Conservation (phyloP, 2,797 vertebrate genomes). For the Crocodylus rhombifer region DNA sequence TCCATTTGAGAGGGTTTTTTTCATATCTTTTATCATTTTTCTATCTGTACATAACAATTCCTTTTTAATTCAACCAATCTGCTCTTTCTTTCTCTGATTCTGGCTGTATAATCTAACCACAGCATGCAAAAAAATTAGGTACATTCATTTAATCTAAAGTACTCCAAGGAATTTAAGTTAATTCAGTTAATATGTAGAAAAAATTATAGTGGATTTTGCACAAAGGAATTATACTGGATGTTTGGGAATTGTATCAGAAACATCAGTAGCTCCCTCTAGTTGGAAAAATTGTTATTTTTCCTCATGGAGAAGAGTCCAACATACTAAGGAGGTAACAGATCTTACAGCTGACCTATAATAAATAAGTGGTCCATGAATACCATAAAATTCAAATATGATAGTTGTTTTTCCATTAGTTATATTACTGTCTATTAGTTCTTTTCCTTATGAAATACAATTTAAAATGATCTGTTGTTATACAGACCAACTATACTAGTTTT, state of each 20-base stretch:
- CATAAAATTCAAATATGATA: accelerated
- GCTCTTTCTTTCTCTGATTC: accelerated
- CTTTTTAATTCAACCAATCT: accelerated
- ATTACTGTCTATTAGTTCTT: neutral
- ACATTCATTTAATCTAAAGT: conserved; percentile 1
- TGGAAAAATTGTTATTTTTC: conserved; percentile 31
- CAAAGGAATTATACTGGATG: conserved; percentile 58
- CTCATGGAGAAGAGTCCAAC: neutral
- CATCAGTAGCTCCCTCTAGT: conserved; percentile 70
- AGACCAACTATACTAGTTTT: neutral
- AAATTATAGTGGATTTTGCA: neutral
- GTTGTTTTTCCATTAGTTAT: neutral
- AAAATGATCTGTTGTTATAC: neutral
- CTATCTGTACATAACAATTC: neutral
- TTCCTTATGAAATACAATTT: neutral
- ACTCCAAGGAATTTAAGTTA: neutral
- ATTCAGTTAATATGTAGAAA: neutral
- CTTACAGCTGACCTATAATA: neutral
- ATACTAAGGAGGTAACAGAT: neutral
- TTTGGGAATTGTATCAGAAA: conserved; percentile 2
- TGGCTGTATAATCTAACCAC: neutral
- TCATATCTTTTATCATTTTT: neutral
- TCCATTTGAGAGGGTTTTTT: neutral
- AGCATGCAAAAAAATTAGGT: neutral
- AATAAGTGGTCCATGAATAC: accelerated